Conservation (phyloP, 2,113 vertebrate genomes). For the Oryzias celebensis region DNA sequence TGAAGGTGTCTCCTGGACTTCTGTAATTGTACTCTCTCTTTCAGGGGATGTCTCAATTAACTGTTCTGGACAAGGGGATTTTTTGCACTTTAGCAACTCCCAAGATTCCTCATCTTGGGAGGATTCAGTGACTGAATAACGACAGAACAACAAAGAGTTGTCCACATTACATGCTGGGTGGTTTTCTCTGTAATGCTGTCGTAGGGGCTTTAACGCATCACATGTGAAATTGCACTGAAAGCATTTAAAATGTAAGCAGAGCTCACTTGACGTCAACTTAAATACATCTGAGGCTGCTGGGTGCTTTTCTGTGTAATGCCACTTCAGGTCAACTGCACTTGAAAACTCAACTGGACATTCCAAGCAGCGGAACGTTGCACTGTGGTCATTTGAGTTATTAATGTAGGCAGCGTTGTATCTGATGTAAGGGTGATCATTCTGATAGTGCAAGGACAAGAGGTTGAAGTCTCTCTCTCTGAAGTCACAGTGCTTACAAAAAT, state of each 20-base stretch:
- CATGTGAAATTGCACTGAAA: slow-evolving; percentile 85
- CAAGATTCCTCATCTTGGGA: slow-evolving; percentile 61
- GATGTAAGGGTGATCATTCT: slow-evolving; percentile 86
- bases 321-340: slow-evolving; percentile 81
- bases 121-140: slow-evolving; percentile 78
- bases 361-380: slow-evolving; percentile 87
- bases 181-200: slow-evolving; percentile 88
- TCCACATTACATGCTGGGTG: slow-evolving; percentile 84
- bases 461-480: slow-evolving; percentile 82
- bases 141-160: slow-evolving; percentile 88
- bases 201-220: slow-evolving; percentile 78
- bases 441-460: slow-evolving; percentile 84
- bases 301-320: slow-evolving; percentile 85
- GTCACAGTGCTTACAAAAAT: slow-evolving; percentile 90
- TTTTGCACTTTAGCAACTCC: slow-evolving; percentile 74
- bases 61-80: slow-evolving; percentile 79
- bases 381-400: slow-evolving; percentile 81
- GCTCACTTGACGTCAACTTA: slow-evolving; percentile 74
- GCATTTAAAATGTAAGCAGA: slow-evolving; percentile 85
- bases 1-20: slow-evolving; percentile 1
- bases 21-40: not conserved
- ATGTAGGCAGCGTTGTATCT: slow-evolving; percentile 85
- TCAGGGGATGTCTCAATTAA: slow-evolving; percentile 69
- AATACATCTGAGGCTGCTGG: slow-evolving; percentile 86
- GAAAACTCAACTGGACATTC: slow-evolving; percentile 90